These are phyloP conservation scores for Thamnophis sirtalis DNA, from an alignment of 2,113 vertebrate genomes.

Conservation along the genomic window DNA sequence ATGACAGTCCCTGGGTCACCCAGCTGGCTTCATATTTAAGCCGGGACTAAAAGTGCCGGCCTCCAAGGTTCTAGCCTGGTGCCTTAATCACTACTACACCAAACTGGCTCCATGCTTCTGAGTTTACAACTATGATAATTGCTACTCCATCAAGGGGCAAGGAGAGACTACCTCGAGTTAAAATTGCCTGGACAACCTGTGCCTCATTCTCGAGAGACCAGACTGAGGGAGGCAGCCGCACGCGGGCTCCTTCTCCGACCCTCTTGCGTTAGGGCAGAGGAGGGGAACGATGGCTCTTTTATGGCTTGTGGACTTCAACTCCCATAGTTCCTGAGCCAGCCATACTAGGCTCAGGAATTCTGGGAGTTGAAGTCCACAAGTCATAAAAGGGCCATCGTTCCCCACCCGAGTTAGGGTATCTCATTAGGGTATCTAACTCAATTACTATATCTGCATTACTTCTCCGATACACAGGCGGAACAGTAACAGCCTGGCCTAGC, in stretches of 20 bases:
- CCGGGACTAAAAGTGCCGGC: not conserved
- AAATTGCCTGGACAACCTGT: not conserved
- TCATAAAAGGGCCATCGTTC: not conserved
- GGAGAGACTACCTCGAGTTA: not conserved
- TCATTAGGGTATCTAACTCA: not conserved
- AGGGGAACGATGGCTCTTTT: not conserved
- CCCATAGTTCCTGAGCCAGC: not conserved
- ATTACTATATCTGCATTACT: not conserved
- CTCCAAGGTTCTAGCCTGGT: not conserved
- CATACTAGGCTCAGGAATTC: not conserved
- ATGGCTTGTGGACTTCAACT: not conserved
- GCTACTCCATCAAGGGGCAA: not conserved
- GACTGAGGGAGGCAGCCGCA: not conserved
- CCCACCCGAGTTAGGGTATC: not conserved
- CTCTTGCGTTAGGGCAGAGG: not conserved
- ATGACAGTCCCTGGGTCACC: not conserved
- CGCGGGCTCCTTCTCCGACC: not conserved
- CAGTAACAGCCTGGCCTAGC: not conserved
- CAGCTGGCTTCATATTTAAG: not conserved
- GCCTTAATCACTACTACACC: not conserved
- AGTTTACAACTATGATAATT: not conserved
- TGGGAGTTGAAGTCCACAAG: not conserved
- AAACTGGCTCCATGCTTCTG: not conserved
- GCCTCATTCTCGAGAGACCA: not conserved
- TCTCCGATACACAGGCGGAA: not conserved